These are phyloP conservation scores for Chrysolina americana DNA, from an alignment of 2,888 invertebrate species.

Conservation along the genomic window DNA sequence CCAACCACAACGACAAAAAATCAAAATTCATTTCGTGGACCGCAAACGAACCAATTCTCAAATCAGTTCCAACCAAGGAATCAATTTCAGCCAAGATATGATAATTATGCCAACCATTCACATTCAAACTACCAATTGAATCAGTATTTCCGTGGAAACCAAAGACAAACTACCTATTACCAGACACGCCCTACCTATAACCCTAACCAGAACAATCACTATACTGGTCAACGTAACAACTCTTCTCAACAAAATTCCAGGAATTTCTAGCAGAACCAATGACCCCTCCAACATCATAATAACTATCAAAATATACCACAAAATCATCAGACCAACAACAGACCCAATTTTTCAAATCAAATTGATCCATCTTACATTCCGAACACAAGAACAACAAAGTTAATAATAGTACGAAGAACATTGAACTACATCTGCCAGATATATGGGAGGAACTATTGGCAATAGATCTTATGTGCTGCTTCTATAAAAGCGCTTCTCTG, in stretches of 20 bases:
- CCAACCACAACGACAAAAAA: background rate
- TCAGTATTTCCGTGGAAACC: background rate
- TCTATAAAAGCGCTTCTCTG: too few species aligned
- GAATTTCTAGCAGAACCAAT: background rate
- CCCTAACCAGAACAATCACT: background rate
- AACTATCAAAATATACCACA: background rate
- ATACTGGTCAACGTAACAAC: background rate
- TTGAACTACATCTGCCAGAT: too few species aligned
- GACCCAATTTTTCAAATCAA: background rate
- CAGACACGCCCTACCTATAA: background rate
- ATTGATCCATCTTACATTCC: background rate
- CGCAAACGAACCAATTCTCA: background rate
- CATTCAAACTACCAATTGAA: background rate
- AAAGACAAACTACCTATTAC: background rate
- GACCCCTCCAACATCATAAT: too few species aligned
- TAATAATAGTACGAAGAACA: too few species aligned
- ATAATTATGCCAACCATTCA: background rate
- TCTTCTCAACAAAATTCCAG: background rate
- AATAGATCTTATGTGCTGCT: too few species aligned
- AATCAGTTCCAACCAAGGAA: background rate
- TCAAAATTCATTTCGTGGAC: background rate
- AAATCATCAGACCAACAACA: background rate
- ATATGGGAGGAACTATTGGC: too few species aligned
- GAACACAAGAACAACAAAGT: conserved; percentile 19
- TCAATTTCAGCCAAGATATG: background rate